Base-by-base conservation (phyloP, 2,113 vertebrate genomes). In the Syngnathus scovelli region DNA sequence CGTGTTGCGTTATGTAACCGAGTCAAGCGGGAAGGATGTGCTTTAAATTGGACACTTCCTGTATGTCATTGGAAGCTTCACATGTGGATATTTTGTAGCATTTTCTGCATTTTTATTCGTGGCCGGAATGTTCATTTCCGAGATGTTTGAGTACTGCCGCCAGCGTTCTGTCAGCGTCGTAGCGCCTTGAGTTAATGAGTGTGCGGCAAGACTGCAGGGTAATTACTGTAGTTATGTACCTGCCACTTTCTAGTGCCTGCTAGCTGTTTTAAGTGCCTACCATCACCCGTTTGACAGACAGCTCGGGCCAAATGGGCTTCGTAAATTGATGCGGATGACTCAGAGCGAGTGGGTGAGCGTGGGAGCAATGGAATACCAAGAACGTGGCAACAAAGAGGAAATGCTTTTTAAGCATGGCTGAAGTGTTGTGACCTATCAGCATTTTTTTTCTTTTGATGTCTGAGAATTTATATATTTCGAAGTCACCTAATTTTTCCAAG, bases 171-270 rank as follows among this genome's bases (percentile, higher is more conserved):
- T 59, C 71, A 48, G 56, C 48, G 11, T 76, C 43, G 43, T 71
- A 70, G 67, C 72, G 54, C 33, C 41, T 16, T 7, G 36, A n/a
- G 21, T 43, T 61, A 82, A 79, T 75, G 58, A 83, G 64, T 71
- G 74, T 59, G 65, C 59, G 56, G 71, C 67, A 61, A 2, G 63
- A 67, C 71, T 70, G 1, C 36, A 44, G 61, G 66, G 70, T 87
- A 84, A 87, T 88, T 78, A 80, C 72, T 76, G 64, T 76, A 69
- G 64, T 84, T 81, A 71, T 78, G 68, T 82, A 85, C 82, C 83
- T 85, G 75, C 67, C 82, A 61, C 69, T 71, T 77, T 75, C 59
- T 54, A 27, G 66, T 72, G 59, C 66, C 55, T 36, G 52, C 61
- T 33, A 65, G 75, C 74, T 75, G 74, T 83, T 86, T 83, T 83